phyloP scores from a whole-genome alignment of 2,113 vertebrate species.

The Lanius ludovicianus region DNA sequence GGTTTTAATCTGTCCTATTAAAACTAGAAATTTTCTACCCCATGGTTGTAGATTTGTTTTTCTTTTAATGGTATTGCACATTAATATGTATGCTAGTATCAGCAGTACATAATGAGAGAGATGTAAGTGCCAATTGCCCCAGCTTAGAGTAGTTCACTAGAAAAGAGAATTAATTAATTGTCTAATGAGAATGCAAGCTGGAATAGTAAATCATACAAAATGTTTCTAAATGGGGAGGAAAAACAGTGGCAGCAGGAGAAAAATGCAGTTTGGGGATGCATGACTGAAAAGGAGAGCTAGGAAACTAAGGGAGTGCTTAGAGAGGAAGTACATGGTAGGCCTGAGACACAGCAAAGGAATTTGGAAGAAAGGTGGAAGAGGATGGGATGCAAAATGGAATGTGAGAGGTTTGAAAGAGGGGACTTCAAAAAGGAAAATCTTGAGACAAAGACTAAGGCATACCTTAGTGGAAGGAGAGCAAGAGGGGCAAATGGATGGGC shows the following conservation, averaged over 20 bases:
- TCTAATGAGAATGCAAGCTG: not conserved
- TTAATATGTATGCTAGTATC: not conserved
- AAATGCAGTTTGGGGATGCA: not conserved
- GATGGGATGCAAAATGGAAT: not conserved
- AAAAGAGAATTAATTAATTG: not conserved
- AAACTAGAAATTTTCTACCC: not conserved
- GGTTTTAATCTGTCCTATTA: not conserved
- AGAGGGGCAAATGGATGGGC: not conserved
- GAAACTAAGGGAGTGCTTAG: not conserved
- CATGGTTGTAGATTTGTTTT: not conserved
- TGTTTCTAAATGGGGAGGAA: not conserved
- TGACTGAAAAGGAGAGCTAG: not conserved
- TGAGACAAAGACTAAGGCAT: not conserved
- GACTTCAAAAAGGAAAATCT: not conserved
- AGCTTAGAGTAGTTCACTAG: not conserved
- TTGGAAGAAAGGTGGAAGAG: not conserved
- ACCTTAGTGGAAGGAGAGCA: not conserved
- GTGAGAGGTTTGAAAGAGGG: not conserved
- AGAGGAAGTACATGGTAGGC: not conserved
- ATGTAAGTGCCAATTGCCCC: not conserved
- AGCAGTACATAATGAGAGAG: not conserved
- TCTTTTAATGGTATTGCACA: not conserved
- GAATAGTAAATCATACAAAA: not conserved
- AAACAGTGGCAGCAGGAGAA: not conserved
- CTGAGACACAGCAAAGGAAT: not conserved